Base-by-base conservation (phyloP, 2,888 invertebrate species). In the Automeris io region DNA sequence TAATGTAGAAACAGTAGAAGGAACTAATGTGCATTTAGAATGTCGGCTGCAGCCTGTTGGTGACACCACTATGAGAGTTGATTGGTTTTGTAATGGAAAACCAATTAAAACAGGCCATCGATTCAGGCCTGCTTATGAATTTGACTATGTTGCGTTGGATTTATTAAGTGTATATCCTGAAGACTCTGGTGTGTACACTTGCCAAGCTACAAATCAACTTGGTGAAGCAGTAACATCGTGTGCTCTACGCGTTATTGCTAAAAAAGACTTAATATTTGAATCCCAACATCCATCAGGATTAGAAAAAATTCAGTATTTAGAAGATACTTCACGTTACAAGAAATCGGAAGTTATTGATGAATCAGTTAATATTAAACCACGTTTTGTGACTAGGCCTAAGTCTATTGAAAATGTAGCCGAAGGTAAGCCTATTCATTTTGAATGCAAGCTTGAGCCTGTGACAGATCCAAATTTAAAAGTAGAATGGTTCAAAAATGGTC, bases 131-230 rank as follows among this genome's bases (percentile, higher is more conserved):
- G 96, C 97, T 2, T 95, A 96, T 64, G 98, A 99, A 77, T 98
- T 98, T 71, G 98, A 98, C 64, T 99, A 97, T 69, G 98, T 98
- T 11, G 97, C 98, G 5, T 88, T 99, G 37, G 99, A 99, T 77
- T 91, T 99, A 35, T 88, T 98, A 13, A 97, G 97, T 61, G 97
- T 98, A 16, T 98, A 98, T 70, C 96, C 99, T n/a, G 95, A 94
- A 57, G 99, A 99, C 79, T 96, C 96, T 4, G 98, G 98, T 11
- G 95, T 97, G 0, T 99, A 98, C 72, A 96, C 96, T 7, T 98
- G 97, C 62, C 94, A 95, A 72, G 98, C 98, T 1, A 93, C 95
- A 40, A 99, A 99, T 73, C 94, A 94, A 63, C 89, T 96, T 18
- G 99, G 99, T 2, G 95, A 97, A 88, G 96, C 97, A 12, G 94